Base-by-base conservation (phyloP, 2,113 vertebrate genomes). In the Malaclemys terrapin region DNA sequence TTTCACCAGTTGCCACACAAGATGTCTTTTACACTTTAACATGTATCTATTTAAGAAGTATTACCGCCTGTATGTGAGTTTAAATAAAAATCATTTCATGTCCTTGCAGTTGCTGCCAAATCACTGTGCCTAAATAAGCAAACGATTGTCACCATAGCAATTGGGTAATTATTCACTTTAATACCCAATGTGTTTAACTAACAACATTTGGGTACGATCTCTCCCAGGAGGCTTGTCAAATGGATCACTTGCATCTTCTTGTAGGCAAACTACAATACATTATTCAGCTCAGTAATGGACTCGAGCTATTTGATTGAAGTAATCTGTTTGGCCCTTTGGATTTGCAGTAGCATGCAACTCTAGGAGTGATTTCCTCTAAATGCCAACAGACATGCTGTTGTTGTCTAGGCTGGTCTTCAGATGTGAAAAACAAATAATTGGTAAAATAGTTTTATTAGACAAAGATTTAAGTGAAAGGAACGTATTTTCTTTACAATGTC, bases 121-220 rank as follows among this genome's bases (percentile, higher is more conserved):
- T 35, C 5, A 35, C 53, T 76, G 56, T 56, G 52, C 53, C 76
- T 35, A 78, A 85, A 78, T 72, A 47, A 79, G 50, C 59, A 82
- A 85, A 81, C 22, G 80, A 31, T 82, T 54, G 87, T 93, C 84
- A 49, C 88, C 83, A 93, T 89, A 49, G 88, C 78, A 52, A 90
- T 52, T 82, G 52, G 53, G 52, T 87, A 87, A 65, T 87, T 72
- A 91, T 81, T 91, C 59, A 91, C 85, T 82, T 87, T 85, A 59
- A 59, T 38, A 12, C 45, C 65, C 14, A n/a, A 17, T 27, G 84
- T 89, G 88, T 89, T 89, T 89, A 80, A 89, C 85, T 89, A 81
- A 89, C 53, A 89, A 38, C n/a, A 13, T 89, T 80, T 85, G 88
- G 57, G 76, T 89, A 38, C 65, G 56, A 65, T 50, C 25, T 42